Evolutionary conservation across 1,140 invertebrate species (phyloP).

Genomic region (Mamestra configurata): DNA sequence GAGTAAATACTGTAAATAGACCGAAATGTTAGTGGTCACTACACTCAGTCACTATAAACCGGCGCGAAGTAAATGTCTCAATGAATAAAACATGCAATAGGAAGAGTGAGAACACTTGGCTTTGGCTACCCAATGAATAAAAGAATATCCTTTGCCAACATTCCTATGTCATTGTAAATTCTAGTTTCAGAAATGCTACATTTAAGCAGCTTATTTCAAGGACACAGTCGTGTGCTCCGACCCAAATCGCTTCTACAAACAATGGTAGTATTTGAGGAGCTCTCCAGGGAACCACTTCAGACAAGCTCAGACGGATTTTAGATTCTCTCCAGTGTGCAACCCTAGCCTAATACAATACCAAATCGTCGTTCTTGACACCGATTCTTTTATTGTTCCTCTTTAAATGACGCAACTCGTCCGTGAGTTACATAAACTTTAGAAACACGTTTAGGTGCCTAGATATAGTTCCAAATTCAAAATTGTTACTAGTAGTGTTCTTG

Average conservation of each 20-base stretch:
- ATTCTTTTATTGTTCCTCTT: conserved; percentile 48
- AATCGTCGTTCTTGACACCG: conserved; percentile 49
- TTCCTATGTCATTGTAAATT: not conserved
- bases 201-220: conserved; percentile 1
- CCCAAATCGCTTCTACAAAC: conserved; percentile 12
- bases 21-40: conserved; percentile 11
- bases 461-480: too few species aligned
- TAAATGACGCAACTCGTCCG: conserved; percentile 45
- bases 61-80: conserved; percentile 8
- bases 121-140: conserved; percentile 29
- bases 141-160: conserved; percentile 14
- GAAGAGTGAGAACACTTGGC: conserved; percentile 37
- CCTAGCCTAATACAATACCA: conserved; percentile 37
- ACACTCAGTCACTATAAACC: not conserved
- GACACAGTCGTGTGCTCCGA: not conserved
- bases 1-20: conserved; percentile 1
- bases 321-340: conserved; percentile 40
- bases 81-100: conserved; percentile 65
- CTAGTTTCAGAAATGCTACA: conserved; percentile 13
- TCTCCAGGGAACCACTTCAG: conserved; percentile 49
- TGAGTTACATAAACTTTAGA: conserved; percentile 16
- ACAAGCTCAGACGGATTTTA: conserved; percentile 50
- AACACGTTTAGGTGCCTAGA: not conserved
- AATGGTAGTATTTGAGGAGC: conserved; percentile 46
- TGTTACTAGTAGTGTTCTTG: conserved; percentile 7